Conservation (phyloP, 2,797 vertebrate species). For the Bradypodion pumilum region DNA sequence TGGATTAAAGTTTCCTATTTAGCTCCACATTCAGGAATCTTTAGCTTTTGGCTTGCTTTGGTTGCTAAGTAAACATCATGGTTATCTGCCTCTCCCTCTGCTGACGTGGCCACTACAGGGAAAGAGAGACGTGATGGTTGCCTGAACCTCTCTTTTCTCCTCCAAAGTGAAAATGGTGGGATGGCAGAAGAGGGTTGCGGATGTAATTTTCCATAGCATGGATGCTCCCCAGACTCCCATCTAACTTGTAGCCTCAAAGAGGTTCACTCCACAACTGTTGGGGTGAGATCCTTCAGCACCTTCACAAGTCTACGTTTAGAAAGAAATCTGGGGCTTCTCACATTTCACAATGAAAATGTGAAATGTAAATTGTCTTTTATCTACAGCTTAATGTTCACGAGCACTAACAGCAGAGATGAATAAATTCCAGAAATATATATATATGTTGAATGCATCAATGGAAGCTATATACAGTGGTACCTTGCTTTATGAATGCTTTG, state of each 20-base stretch:
- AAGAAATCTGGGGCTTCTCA: neutral
- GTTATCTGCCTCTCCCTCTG: neutral
- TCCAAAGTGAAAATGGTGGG: neutral
- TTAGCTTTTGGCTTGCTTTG: neutral
- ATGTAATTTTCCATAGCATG: no score
- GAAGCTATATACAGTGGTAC: neutral
- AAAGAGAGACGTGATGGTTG: neutral
- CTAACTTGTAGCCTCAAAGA: neutral
- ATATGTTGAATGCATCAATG: neutral
- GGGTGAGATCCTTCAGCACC: neutral
- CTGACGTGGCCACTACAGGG: neutral
- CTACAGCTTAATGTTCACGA: neutral
- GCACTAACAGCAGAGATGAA: neutral
- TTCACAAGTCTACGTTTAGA: neutral
- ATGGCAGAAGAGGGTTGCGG: neutral
- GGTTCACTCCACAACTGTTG: neutral
- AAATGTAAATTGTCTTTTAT: neutral
- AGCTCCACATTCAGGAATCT: neutral
- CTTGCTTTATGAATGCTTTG: no score
- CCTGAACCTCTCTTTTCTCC: neutral
- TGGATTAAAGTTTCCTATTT: neutral
- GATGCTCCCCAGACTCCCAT: neutral
- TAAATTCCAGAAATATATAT: neutral
- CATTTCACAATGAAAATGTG: neutral
- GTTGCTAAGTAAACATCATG: neutral